phyloP scores from a whole-genome alignment of 2,888 invertebrate species.

The Drosophila borealis region DNA sequence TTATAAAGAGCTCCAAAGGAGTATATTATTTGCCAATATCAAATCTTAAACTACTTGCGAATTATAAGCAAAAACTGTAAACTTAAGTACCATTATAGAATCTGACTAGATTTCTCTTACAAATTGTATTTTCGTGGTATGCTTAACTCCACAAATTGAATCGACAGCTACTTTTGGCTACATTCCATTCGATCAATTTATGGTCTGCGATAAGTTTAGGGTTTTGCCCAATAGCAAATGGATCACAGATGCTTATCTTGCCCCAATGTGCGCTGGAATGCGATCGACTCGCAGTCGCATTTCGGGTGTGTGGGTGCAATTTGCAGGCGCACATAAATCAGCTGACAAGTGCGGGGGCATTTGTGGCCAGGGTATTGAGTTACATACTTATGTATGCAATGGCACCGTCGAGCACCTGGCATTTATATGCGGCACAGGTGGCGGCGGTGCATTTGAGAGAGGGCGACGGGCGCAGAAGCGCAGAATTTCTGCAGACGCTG shows the following conservation, averaged over 20 bases:
- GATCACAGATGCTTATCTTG: conserved; percentile 29
- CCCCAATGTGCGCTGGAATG: conserved; percentile 67
- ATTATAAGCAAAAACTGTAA: no score
- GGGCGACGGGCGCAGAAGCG: neutral
- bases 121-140: no score
- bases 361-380: conserved; percentile 65
- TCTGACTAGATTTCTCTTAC: neutral
- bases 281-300: conserved; percentile 62
- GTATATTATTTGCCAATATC: no score
- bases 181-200: conserved; percentile 10
- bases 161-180: neutral
- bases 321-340: conserved; percentile 76
- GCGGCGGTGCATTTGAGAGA: conserved; percentile 9
- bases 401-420: conserved; percentile 38
- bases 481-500: conserved; percentile 72
- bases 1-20: no score
- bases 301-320: conserved; percentile 74
- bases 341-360: conserved; percentile 76
- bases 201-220: conserved; percentile 3
- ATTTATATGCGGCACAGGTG: conserved; percentile 52
- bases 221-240: conserved; percentile 8
- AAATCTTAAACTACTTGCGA: no score
- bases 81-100: neutral
- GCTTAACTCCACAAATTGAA: neutral
- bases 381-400: conserved; percentile 65